phyloP scores from a whole-genome alignment of 2,797 vertebrate genomes.

The Limosa lapponica region DNA sequence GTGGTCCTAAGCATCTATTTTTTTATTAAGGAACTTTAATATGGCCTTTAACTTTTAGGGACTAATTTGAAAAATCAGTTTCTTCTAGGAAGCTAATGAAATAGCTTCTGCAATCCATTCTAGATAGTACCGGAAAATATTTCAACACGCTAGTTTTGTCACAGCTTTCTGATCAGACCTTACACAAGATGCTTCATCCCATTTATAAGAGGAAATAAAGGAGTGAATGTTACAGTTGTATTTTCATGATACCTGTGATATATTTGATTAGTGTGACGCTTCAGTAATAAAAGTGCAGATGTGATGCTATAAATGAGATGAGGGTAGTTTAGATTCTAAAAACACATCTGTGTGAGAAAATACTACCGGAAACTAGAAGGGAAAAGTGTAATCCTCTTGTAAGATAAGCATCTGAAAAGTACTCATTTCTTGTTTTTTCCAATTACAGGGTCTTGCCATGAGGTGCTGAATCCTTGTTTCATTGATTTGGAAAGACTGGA shows the following conservation, averaged over 20 bases:
- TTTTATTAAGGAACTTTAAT: background rate
- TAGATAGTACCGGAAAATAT: background rate
- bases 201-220: background rate
- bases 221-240: background rate
- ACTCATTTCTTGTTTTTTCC: background rate
- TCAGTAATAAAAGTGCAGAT: background rate
- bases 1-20: background rate
- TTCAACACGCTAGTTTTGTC: background rate
- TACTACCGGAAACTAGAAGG: background rate
- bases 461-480: too few relatives aligned
- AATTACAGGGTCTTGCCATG: too few relatives aligned
- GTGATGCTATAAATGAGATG: background rate
- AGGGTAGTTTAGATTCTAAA: background rate
- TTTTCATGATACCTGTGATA: background rate
- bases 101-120: background rate
- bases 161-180: background rate
- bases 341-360: background rate
- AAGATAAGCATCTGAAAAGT: background rate
- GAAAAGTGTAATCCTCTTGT: background rate
- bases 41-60: background rate
- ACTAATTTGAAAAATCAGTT: background rate
- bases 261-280: background rate
- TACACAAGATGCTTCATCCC: background rate
- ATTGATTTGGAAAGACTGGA: conserved; percentile 55
- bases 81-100: background rate